phyloP scores from a whole-genome alignment of 2,888 invertebrate genomes.

The Netelia virgata region DNA sequence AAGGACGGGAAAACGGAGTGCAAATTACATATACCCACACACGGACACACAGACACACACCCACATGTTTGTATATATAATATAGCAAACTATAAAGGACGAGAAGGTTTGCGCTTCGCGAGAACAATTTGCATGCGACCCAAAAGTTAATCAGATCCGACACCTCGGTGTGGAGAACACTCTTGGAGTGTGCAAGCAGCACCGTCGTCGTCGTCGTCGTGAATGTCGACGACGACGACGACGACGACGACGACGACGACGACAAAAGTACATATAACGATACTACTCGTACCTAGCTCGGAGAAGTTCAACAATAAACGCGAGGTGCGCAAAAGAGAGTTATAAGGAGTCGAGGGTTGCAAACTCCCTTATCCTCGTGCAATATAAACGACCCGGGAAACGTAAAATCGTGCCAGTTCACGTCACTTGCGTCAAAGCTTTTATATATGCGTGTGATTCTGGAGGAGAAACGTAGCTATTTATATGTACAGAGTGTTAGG shows the following conservation, averaged over 20 bases:
- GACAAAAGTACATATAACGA: conserved; percentile 27
- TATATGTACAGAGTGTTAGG: background rate
- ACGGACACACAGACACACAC: background rate
- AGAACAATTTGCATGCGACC: conserved; percentile 82
- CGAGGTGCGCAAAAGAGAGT: background rate
- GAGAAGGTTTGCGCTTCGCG: conserved; percentile 69
- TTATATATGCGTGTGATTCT: background rate
- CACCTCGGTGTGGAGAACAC: conserved; percentile 74
- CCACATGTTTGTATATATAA: background rate
- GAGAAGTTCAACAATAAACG: conserved; percentile 62
- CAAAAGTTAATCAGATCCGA: conserved; percentile 82
- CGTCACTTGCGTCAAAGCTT: conserved; percentile 37
- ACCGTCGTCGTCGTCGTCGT: conserved; percentile 33
- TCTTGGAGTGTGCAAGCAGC: conserved; percentile 64
- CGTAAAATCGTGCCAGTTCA: background rate
- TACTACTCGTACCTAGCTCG: background rate
- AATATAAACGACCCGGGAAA: conserved; percentile 16
- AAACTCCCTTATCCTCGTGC: background rate
- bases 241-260: conserved; percentile 16
- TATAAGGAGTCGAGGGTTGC: background rate
- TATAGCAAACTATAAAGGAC: conserved; percentile 2
- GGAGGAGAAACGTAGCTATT: background rate
- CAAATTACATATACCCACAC: conserved; percentile 9
- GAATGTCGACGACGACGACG: background rate
- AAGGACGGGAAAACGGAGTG: conserved; percentile 30